Conservation (phyloP, 2,113 vertebrate genomes). For the Poicephalus meyeri region DNA sequence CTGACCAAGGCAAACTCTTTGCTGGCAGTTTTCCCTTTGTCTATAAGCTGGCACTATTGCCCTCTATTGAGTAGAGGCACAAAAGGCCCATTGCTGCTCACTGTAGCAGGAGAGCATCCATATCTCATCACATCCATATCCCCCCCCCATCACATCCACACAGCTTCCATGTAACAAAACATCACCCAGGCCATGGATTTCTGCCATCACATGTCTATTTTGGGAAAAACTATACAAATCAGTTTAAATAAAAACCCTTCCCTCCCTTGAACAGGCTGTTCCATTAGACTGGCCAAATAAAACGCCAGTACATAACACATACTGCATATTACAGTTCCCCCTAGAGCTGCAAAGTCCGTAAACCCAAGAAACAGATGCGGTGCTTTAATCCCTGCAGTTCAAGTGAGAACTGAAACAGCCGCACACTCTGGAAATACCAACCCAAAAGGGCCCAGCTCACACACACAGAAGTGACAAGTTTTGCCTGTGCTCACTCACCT, state of each 20-base stretch:
- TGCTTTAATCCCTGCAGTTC: not conserved
- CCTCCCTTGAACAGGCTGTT: not conserved
- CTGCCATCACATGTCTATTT: not conserved
- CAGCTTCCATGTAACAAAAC: not conserved
- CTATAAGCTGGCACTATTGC: not conserved
- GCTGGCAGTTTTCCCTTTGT: not conserved
- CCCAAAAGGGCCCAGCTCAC: not conserved
- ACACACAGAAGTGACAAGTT: not conserved
- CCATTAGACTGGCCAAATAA: not conserved
- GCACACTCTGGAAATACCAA: not conserved
- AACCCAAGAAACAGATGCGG: not conserved
- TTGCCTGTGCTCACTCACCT: not conserved
- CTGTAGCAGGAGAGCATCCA: accelerated
- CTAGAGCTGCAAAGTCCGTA: not conserved
- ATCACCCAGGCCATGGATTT: accelerated
- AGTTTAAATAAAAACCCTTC: not conserved
- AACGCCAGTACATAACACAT: not conserved
- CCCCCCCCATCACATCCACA: accelerated
- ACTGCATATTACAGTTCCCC: not conserved
- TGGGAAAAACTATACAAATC: not conserved
- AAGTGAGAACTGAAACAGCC: not conserved
- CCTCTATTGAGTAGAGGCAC: accelerated
- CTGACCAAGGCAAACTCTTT: accelerated
- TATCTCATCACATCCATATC: not conserved
- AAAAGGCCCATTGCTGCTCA: not conserved